phyloP scores from a whole-genome alignment of 2,888 invertebrate genomes.

The Spialia ferax region DNA sequence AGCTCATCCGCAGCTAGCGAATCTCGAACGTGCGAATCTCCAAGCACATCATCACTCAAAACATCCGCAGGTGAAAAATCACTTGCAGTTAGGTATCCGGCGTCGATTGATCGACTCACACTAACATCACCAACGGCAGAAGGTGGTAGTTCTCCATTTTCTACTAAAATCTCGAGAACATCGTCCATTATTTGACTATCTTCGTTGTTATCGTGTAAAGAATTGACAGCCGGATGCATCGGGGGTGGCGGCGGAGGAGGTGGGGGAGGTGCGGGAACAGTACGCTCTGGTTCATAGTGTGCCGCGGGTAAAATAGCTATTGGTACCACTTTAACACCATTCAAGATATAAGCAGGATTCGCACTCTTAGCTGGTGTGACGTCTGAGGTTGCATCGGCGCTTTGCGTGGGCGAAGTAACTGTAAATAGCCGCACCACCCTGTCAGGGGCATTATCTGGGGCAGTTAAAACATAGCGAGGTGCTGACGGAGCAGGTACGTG shows the following conservation, averaged over 20 bases:
- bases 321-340: conserved; percentile 86
- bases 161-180: conserved; percentile 96
- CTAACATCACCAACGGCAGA: conserved; percentile 91
- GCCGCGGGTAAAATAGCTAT: conserved; percentile 79
- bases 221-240: conserved; percentile 51
- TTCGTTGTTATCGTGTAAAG: conserved; percentile 65
- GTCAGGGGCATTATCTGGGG: conserved; percentile 62
- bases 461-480: conserved; percentile 67
- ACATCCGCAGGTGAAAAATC: conserved; percentile 68
- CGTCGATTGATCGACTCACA: conserved; percentile 76
- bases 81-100: conserved; percentile 56
- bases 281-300: conserved; percentile 73
- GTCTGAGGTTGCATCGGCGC: conserved; percentile 49
- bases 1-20: conserved; percentile 75
- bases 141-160: conserved; percentile 96
- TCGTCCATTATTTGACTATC: conserved; percentile 95
- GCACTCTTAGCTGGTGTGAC: conserved; percentile 56
- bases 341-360: conserved; percentile 88
- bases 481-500: conserved; percentile 73
- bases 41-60: conserved; percentile 68
- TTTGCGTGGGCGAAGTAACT: conserved; percentile 60
- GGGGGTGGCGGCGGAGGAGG: conserved; percentile 67
- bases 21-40: conserved; percentile 63
- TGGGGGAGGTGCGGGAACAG: conserved; percentile 64
- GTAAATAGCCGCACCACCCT: conserved; percentile 70